Evolutionary conservation across 2,113 vertebrate genomes (phyloP).

Genomic region (Ramphastos sulfuratus): DNA sequence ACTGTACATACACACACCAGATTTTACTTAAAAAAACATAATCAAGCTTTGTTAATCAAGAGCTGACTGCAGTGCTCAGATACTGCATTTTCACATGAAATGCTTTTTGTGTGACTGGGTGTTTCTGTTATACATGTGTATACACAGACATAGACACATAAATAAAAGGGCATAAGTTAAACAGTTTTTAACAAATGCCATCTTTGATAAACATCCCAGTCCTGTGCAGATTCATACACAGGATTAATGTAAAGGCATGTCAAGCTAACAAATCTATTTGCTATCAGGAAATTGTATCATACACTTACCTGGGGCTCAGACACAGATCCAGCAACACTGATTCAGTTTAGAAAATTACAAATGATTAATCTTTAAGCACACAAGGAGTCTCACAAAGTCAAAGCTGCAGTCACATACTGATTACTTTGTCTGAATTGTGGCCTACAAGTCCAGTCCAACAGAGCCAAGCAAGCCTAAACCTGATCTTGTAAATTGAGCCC

Average conservation of each 20-base stretch:
- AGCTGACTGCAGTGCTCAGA: background rate
- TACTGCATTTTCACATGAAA: background rate
- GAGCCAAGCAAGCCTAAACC: constrained; percentile 49
- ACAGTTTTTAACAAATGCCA: background rate
- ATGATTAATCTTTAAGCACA: background rate
- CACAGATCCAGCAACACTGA: background rate
- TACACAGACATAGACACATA: background rate
- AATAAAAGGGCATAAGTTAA: background rate
- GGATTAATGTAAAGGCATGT: background rate
- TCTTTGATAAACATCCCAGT: background rate
- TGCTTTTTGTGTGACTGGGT: background rate
- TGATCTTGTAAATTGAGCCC: constrained; percentile 14
- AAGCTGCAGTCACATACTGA: background rate
- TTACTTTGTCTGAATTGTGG: background rate
- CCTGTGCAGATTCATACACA: background rate
- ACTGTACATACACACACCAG: background rate
- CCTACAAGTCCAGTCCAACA: constrained; percentile 12
- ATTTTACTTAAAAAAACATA: background rate
- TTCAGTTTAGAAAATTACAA: background rate
- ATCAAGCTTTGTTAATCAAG: background rate
- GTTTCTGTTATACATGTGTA: background rate
- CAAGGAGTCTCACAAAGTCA: background rate
- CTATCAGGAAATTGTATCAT: background rate
- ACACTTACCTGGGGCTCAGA: background rate
- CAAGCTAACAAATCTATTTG: background rate